Evolutionary conservation across 2,113 vertebrate species (phyloP).

Genomic region (Thunnus thynnus): DNA sequence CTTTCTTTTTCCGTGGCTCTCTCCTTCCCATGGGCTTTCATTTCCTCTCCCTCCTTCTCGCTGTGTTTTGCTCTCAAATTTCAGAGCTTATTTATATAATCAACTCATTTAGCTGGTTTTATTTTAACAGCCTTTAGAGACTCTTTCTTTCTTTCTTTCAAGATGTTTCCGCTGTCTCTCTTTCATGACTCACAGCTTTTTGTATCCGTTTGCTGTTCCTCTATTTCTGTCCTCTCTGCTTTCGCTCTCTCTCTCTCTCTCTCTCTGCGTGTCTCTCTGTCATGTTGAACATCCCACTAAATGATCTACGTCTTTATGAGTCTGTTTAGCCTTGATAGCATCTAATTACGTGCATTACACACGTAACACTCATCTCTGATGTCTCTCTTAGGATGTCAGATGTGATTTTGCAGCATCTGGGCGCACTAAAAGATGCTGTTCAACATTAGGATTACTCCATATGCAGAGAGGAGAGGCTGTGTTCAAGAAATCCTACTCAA

Average conservation of each 20-base stretch:
- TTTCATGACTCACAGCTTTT: conserved; percentile 63
- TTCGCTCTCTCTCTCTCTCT: conserved; percentile 2
- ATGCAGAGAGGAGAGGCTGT: not conserved
- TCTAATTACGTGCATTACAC: conserved; percentile 50
- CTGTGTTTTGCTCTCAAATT: conserved; percentile 34
- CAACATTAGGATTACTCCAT: not conserved
- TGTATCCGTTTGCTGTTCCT: conserved; percentile 43
- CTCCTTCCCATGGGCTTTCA: conserved; percentile 34
- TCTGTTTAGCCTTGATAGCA: conserved; percentile 43
- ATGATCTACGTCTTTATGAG: conserved; percentile 16
- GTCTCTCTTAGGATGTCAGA: conserved; percentile 28
- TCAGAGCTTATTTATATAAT: conserved; percentile 70
- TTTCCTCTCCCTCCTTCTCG: conserved; percentile 19
- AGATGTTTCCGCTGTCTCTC: conserved; percentile 43
- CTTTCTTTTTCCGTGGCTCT: conserved; percentile 16
- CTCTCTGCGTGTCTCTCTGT: conserved; percentile 26
- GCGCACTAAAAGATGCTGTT: conserved; percentile 14
- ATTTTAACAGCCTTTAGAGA: conserved; percentile 60
- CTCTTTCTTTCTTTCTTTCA: conserved; percentile 17
- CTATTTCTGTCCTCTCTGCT: conserved; percentile 48
- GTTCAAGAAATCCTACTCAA: conserved; percentile 4
- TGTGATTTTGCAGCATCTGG: conserved; percentile 28
- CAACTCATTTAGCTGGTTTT: conserved; percentile 63
- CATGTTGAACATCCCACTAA: conserved; percentile 35
- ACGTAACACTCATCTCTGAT: conserved; percentile 33